A percentile compares a stretch with the other conserved stretches of the same genome.
phyloP scores from a whole-genome alignment of 2,888 invertebrate genomes.

The Adelphocoris suturalis region DNA sequence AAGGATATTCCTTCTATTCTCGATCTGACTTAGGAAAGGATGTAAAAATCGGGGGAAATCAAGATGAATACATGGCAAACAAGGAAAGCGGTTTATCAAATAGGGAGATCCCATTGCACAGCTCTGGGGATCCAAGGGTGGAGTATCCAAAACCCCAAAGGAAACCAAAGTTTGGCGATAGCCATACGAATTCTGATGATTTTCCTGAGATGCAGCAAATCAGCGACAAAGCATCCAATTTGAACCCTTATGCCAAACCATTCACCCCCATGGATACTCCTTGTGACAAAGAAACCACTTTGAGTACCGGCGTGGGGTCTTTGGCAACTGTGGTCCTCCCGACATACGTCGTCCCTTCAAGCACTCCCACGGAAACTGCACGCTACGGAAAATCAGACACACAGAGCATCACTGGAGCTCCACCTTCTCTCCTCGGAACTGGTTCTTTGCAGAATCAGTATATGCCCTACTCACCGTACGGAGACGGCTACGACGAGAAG shows the following conservation, averaged over 20 bases:
- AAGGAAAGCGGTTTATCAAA: background rate
- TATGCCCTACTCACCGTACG: constrained; percentile 29
- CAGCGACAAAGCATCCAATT: constrained; percentile 17
- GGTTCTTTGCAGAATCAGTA: constrained; percentile 41
- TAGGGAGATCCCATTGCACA: background rate
- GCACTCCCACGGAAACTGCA: background rate
- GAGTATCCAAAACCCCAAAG: constrained; percentile 38
- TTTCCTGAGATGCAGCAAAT: too few species aligned
- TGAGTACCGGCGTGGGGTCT: background rate
- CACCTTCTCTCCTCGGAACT: constrained; percentile 6
- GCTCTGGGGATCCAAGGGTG: background rate
- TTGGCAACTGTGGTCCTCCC: constrained; percentile 35
- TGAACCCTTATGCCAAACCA: constrained; percentile 63
- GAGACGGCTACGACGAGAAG: constrained; percentile 43
- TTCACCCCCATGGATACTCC: constrained; percentile 48
- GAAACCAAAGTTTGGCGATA: background rate
- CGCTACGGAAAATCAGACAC: background rate
- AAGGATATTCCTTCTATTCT: background rate
- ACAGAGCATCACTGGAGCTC: background rate
- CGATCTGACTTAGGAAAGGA: constrained; percentile 11
- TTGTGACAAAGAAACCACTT: background rate
- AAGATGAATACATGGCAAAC: background rate
- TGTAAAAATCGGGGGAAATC: background rate
- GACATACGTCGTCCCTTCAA: constrained; percentile 23
- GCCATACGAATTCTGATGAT: background rate